phyloP scores from a whole-genome alignment of 1,140 invertebrate genomes.

The Pseudoatta argentina region DNA sequence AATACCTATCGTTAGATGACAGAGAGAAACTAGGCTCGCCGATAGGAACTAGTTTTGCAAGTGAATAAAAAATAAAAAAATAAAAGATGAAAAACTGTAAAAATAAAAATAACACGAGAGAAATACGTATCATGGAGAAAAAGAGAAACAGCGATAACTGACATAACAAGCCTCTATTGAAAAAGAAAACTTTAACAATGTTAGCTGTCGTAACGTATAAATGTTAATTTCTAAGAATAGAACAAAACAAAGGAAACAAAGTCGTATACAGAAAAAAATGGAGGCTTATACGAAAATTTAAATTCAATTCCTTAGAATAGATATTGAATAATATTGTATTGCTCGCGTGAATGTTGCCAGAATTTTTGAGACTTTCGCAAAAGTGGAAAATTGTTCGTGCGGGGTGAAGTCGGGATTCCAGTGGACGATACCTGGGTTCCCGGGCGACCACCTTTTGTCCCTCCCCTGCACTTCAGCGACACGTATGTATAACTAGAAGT shows the following conservation, averaged over 20 bases:
- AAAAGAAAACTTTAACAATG: conserved; percentile 19
- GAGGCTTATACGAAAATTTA: conserved; percentile 12
- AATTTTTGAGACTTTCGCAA: conserved; percentile 42
- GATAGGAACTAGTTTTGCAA: not conserved
- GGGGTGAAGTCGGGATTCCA: conserved; percentile 21
- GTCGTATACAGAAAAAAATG: not conserved
- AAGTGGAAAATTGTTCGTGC: conserved; percentile 43
- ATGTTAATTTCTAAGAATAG: not conserved
- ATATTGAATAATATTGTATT: conserved; percentile 11
- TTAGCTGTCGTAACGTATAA: not conserved
- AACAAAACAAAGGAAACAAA: not conserved
- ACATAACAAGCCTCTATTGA: not conserved
- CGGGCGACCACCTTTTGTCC: conserved; percentile 50
- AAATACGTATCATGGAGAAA: not conserved
- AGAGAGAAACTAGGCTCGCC: not conserved
- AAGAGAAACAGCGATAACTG: conserved; percentile 3
- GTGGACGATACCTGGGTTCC: conserved; percentile 58
- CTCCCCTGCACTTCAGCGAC: conserved; percentile 52
- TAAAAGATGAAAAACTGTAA: not conserved
- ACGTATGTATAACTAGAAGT: conserved; percentile 75
- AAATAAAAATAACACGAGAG: not conserved
- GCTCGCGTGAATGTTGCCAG: not conserved
- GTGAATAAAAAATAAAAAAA: conserved; percentile 21
- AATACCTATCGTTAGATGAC: not conserved
- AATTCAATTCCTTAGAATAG: conserved; percentile 3